A percentile compares a stretch with the other conserved stretches of the same genome.
phyloP scores from a whole-genome alignment of 2,113 vertebrate genomes.

The Amphilophus citrinellus region DNA sequence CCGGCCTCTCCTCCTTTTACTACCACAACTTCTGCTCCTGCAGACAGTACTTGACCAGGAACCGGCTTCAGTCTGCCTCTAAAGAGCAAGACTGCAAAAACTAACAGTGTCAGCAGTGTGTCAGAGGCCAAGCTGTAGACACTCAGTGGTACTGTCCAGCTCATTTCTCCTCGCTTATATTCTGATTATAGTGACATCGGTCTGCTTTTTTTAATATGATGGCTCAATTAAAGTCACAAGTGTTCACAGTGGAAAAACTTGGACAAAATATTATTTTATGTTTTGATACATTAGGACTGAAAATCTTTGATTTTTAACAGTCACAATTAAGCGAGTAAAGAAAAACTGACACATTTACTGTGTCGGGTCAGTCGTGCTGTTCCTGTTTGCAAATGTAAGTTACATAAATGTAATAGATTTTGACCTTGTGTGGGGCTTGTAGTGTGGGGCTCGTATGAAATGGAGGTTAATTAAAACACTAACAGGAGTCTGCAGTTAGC shows the following conservation, averaged over 20 bases:
- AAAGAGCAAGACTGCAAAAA: neutral
- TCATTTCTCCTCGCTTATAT: neutral
- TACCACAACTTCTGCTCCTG: conserved; percentile 87
- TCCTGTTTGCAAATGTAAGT: neutral
- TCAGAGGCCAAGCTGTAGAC: conserved; percentile 22
- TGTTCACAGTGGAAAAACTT: neutral
- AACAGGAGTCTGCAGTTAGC: neutral
- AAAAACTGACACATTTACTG: neutral
- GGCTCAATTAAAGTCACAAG: neutral
- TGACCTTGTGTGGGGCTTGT: neutral
- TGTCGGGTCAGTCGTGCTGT: neutral
- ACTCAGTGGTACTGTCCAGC: neutral
- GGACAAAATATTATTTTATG: neutral
- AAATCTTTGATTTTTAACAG: neutral
- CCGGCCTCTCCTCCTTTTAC: conserved; percentile 90
- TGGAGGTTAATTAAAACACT: neutral
- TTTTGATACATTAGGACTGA: neutral
- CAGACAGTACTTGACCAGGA: conserved; percentile 85
- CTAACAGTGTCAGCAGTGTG: neutral
- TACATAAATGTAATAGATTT: neutral
- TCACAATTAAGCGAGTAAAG: neutral
- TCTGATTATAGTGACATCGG: neutral
- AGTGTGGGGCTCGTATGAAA: neutral
- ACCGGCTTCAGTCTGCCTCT: conserved; percentile 66
- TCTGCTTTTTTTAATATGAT: neutral